Evolutionary conservation across 2,888 invertebrate species (phyloP).

Genomic region (Drosophila phalerata): DNA sequence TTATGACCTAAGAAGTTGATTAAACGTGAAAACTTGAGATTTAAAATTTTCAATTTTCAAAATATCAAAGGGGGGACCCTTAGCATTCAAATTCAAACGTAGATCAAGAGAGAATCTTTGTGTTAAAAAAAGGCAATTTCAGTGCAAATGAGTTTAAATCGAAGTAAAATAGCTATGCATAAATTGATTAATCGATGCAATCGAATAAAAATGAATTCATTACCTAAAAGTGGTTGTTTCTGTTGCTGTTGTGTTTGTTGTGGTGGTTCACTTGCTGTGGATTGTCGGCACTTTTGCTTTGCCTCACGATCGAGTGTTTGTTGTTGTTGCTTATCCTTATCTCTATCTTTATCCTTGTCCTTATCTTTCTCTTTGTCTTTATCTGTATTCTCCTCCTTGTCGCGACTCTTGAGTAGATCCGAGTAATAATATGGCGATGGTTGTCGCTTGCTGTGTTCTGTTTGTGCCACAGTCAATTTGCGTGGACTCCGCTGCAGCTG

Average conservation of each 20-base stretch:
- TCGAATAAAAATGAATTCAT: background rate
- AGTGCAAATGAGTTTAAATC: too few species aligned
- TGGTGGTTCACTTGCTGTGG: slow-evolving; percentile 86
- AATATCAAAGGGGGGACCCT: too few species aligned
- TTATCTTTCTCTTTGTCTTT: slow-evolving; percentile 54
- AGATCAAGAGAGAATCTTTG: too few species aligned
- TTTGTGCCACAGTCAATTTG: slow-evolving; percentile 79
- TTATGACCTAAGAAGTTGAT: too few species aligned
- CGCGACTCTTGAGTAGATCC: slow-evolving; percentile 88
- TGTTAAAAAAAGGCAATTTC: too few species aligned
- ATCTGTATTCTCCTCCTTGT: slow-evolving; percentile 48
- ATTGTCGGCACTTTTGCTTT: slow-evolving; percentile 83
- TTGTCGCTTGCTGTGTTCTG: slow-evolving; percentile 87
- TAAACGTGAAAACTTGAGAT: too few species aligned
- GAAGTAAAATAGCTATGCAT: too few species aligned
- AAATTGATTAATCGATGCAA: too few species aligned
- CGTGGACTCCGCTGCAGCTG: slow-evolving; percentile 84
- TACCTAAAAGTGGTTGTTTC: slow-evolving; percentile 76
- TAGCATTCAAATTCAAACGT: too few species aligned
- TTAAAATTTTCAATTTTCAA: too few species aligned
- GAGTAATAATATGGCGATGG: slow-evolving; percentile 94
- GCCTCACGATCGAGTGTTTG: slow-evolving; percentile 71
- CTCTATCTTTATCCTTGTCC: slow-evolving; percentile 35
- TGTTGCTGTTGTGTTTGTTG: slow-evolving; percentile 80
- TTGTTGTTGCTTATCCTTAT: slow-evolving; percentile 39